Conservation (phyloP, 2,888 invertebrate species). For the Cantharis lateralis region DNA sequence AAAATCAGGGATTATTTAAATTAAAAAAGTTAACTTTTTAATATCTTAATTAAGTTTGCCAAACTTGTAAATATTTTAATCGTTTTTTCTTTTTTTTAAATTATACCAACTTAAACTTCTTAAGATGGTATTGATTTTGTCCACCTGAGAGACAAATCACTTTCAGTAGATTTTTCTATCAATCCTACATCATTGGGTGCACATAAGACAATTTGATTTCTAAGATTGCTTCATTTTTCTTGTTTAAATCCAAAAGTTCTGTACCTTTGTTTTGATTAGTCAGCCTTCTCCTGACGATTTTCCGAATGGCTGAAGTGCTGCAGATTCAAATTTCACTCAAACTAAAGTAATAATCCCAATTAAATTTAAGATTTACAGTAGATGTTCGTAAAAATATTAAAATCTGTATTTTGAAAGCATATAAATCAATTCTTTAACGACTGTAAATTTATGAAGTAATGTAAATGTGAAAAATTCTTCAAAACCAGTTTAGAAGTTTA, state of each 20-base stretch:
- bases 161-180: not conserved
- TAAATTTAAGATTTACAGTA: not conserved
- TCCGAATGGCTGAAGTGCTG: not conserved
- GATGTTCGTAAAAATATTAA: too few species aligned
- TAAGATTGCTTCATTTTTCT: not conserved
- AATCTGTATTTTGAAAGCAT: not conserved
- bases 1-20: not conserved
- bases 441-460: not conserved
- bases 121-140: not conserved
- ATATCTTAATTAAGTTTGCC: not conserved
- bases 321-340: not conserved
- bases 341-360: not conserved
- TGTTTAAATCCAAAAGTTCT: not conserved
- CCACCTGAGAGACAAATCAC: not conserved
- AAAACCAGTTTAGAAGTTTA: not conserved
- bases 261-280: not conserved
- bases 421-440: not conserved
- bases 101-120: not conserved
- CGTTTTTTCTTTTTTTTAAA: not conserved
- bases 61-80: not conserved
- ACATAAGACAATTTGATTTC: not conserved
- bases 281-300: not conserved
- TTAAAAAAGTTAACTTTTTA: not conserved
- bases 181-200: not conserved
- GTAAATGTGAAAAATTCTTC: not conserved